Percentiles rank a stretch among this genome's conserved stretches.
These are phyloP conservation scores for Caerostris extrusa DNA, from an alignment of 1,140 invertebrate genomes.

Conservation along the genomic window DNA sequence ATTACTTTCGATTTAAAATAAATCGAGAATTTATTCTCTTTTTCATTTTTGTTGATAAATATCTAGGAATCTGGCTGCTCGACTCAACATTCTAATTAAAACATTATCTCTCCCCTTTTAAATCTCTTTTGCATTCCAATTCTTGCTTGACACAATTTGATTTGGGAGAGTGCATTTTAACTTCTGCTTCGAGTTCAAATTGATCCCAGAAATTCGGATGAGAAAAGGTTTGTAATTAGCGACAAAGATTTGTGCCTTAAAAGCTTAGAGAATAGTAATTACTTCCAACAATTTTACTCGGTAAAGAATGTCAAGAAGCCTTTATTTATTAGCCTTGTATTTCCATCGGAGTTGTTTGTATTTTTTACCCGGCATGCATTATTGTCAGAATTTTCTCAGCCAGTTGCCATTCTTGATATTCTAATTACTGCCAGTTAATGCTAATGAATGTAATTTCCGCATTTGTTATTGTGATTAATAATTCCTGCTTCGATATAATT, in stretches of 20 bases:
- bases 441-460: slow-evolving; percentile 46
- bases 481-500: not conserved
- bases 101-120: not conserved
- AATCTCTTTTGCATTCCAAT: not conserved
- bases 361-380: not conserved
- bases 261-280: slow-evolving; percentile 60
- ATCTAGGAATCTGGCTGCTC: not conserved
- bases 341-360: slow-evolving; percentile 14
- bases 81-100: slow-evolving; percentile 2
- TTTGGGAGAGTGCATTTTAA: not conserved
- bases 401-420: slow-evolving; percentile 42
- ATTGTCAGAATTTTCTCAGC: slow-evolving; percentile 2
- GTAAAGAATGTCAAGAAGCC: slow-evolving; percentile 31
- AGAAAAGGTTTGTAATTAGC: not conserved
- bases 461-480: slow-evolving; percentile 56
- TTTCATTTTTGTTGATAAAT: not conserved
- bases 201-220: not conserved
- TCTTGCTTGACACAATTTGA: not conserved
- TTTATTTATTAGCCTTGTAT: slow-evolving; percentile 48
- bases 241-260: slow-evolving; percentile 47
- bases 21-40: not conserved
- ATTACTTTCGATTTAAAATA: not conserved
- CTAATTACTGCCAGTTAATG: slow-evolving; percentile 56
- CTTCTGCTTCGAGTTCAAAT: not conserved
- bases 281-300: slow-evolving; percentile 52